These are phyloP conservation scores for Limenitis camilla DNA, from an alignment of 2,888 invertebrate species.

Conservation along the genomic window DNA sequence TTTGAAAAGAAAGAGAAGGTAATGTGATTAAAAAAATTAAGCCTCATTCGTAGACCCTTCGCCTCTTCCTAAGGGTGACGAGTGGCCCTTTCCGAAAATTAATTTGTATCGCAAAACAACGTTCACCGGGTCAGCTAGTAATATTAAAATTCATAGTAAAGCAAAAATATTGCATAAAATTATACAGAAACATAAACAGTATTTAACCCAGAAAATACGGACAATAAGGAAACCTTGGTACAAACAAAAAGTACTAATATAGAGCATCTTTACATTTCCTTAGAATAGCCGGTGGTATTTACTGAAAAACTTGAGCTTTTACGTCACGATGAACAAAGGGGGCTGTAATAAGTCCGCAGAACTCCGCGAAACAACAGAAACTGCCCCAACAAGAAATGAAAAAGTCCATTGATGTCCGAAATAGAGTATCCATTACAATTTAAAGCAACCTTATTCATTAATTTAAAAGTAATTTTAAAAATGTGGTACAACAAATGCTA, in stretches of 20 bases:
- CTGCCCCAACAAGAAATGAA: slow-evolving; percentile 12
- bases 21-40: too few species aligned
- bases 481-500: neutral
- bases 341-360: slow-evolving; percentile 20
- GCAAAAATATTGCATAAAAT: too few species aligned
- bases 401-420: slow-evolving; percentile 54
- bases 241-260: neutral
- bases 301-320: slow-evolving; percentile 21
- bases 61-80: too few species aligned
- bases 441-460: slow-evolving; percentile 1
- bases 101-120: too few species aligned
- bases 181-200: too few species aligned
- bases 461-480: neutral
- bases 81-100: too few species aligned
- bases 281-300: slow-evolving; percentile 14
- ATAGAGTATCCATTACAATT: slow-evolving; percentile 39
- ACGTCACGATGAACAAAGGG: slow-evolving; percentile 22
- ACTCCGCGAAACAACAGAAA: slow-evolving; percentile 13
- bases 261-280: slow-evolving; percentile 7
- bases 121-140: too few species aligned
- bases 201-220: too few species aligned
- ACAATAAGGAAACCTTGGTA: too few species aligned
- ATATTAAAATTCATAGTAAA: too few species aligned
- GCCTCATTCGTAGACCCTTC: too few species aligned
- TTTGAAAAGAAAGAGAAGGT: too few species aligned